These are phyloP conservation scores for Botia kubotai DNA, from an alignment of 2,797 vertebrate genomes.

Conservation along the genomic window DNA sequence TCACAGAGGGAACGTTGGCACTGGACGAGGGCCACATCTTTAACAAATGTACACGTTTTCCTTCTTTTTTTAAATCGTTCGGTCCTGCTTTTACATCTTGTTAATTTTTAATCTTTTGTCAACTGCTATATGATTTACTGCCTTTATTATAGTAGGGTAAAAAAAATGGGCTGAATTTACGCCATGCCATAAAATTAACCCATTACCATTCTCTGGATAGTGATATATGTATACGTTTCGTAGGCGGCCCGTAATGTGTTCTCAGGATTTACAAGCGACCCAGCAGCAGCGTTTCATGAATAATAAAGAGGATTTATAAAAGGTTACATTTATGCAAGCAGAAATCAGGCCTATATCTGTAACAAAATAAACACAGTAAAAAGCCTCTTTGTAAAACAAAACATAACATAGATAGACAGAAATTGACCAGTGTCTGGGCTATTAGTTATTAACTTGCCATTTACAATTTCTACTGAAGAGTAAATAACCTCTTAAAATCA, in stretches of 20 bases:
- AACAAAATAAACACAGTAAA: neutral
- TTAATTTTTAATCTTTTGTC: neutral
- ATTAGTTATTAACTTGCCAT: conserved; percentile 4
- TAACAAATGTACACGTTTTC: conserved; percentile 25
- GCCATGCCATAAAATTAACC: conserved; percentile 39
- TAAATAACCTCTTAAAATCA: conserved; percentile 25
- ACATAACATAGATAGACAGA: neutral
- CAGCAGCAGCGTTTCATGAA: conserved; percentile 22
- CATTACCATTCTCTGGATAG: conserved; percentile 33
- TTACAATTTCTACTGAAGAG: conserved; percentile 5
- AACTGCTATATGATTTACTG: conserved; percentile 11
- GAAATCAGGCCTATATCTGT: neutral
- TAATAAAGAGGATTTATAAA: conserved; percentile 26
- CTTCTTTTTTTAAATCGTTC: neutral
- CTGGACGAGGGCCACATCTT: conserved; percentile 42
- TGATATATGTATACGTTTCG: conserved; percentile 32
- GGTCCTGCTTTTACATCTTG: neutral
- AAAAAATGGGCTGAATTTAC: conserved; percentile 37
- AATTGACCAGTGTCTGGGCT: neutral
- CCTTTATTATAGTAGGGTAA: conserved; percentile 25
- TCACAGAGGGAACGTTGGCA: conserved; percentile 41
- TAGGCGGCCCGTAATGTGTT: neutral
- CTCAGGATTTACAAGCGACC: conserved; percentile 19
- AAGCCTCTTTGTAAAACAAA: neutral
- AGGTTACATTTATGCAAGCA: conserved; percentile 26